Evolutionary conservation across 2,888 invertebrate genomes (phyloP).

Genomic region (Ypsolopha sequella): DNA sequence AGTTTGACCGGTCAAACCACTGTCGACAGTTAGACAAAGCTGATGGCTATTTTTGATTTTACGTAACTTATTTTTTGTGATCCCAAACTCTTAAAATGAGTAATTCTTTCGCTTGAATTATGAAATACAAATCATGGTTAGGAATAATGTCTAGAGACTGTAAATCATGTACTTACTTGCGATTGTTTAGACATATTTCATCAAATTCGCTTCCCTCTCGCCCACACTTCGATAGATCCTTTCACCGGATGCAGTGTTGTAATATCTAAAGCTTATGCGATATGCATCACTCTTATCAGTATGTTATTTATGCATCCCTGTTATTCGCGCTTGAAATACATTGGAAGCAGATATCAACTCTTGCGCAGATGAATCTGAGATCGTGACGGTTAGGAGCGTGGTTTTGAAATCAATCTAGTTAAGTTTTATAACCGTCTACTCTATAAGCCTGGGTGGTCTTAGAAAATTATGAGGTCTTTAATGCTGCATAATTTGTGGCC

Average conservation of each 20-base stretch:
- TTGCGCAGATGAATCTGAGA: conserved; percentile 9
- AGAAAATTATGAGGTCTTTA: neutral
- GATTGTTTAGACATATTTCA: conserved; percentile 15
- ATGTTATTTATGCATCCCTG: conserved; percentile 3
- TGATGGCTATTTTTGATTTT: conserved; percentile 15
- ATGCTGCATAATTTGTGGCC: neutral
- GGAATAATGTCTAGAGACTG: conserved; percentile 12
- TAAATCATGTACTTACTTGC: conserved; percentile 22
- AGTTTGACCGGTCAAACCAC: conserved; percentile 21
- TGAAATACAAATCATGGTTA: conserved; percentile 7
- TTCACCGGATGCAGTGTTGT: conserved; percentile 17
- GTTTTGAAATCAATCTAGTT: conserved; percentile 22
- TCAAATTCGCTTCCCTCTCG: conserved; percentile 11
- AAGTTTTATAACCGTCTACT: neutral
- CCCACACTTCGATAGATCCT: conserved; percentile 13
- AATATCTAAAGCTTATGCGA: conserved; percentile 12
- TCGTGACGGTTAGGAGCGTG: conserved; percentile 19
- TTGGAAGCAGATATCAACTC: neutral
- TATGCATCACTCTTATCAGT: conserved; percentile 11
- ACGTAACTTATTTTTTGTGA: neutral
- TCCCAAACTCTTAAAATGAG: neutral
- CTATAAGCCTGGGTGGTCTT: conserved; percentile 2
- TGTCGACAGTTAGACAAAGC: conserved; percentile 24
- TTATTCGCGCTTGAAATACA: neutral
- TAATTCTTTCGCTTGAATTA: conserved; percentile 4